Conservation (phyloP, 2,113 vertebrate species). For the Clupea harengus region DNA sequence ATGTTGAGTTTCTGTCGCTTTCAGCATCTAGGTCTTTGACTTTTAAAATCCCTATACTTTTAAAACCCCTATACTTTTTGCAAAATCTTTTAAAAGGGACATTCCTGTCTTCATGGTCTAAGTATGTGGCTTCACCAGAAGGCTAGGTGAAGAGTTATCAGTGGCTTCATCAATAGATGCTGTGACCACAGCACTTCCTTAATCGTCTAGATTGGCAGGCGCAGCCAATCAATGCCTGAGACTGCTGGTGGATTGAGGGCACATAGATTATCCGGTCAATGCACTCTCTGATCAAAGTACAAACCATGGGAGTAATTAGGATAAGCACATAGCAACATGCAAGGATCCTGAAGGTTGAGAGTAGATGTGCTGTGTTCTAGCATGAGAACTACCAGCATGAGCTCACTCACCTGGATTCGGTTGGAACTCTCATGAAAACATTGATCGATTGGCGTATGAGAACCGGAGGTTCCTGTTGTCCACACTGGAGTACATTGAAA, state of each 20-base stretch:
- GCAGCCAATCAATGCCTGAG: constrained; percentile 51
- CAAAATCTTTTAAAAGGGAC: too few relatives aligned
- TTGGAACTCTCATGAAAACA: background rate
- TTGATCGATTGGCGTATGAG: background rate
- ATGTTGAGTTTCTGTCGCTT: too few relatives aligned
- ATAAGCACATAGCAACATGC: background rate
- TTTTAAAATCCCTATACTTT: too few relatives aligned
- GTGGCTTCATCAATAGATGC: constrained; percentile 26
- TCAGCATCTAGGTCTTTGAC: too few relatives aligned
- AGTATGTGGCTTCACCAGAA: background rate
- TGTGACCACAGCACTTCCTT: constrained; percentile 38
- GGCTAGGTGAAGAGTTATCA: constrained; percentile 14
- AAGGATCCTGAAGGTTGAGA: background rate
- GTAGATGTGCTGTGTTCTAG: constrained; percentile 21
- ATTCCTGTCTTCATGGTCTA: background rate
- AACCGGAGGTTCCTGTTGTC: background rate
- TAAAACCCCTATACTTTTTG: too few relatives aligned
- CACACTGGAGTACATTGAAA: background rate
- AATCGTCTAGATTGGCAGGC: constrained; percentile 39
- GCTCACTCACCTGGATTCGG: background rate
- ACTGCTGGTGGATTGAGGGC: constrained; percentile 26
- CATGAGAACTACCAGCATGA: background rate
- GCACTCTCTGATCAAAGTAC: constrained; percentile 41
- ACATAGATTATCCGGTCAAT: constrained; percentile 42
- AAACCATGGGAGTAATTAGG: constrained; percentile 39